Conservation (phyloP, 2,113 vertebrate genomes). For the Ariopsis seemanni region DNA sequence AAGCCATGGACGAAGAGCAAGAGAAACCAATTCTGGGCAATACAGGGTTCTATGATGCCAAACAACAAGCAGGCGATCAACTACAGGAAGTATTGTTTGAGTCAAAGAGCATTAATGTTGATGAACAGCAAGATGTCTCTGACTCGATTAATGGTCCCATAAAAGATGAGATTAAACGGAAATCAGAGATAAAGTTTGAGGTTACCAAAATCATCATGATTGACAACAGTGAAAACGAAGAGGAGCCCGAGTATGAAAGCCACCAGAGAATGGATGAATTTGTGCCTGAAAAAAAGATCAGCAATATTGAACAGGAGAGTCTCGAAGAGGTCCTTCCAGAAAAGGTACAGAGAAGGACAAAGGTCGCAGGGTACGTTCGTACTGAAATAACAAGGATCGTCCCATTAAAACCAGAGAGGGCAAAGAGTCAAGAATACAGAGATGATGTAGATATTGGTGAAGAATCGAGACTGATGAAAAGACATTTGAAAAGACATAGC, state of each 20-base stretch:
- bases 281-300: constrained; percentile 40
- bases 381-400: constrained; percentile 75
- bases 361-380: constrained; percentile 65
- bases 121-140: constrained; percentile 45
- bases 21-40: constrained; percentile 42
- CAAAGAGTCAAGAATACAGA: constrained; percentile 66
- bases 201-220: constrained; percentile 52
- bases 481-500: constrained; percentile 65
- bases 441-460: constrained; percentile 67
- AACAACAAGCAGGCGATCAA: constrained; percentile 37
- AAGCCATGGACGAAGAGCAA: constrained; percentile 32
- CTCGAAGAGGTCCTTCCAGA: constrained; percentile 54
- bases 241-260: neutral
- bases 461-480: constrained; percentile 53
- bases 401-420: constrained; percentile 74
- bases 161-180: constrained; percentile 58
- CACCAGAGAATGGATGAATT: constrained; percentile 34
- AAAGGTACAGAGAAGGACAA: constrained; percentile 63
- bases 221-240: constrained; percentile 36
- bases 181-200: constrained; percentile 45
- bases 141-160: constrained; percentile 65
- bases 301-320: constrained; percentile 44
- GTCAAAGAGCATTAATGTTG: constrained; percentile 38
- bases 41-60: constrained; percentile 29
- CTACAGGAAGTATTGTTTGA: constrained; percentile 49